Evolutionary conservation across 2,113 vertebrate species (phyloP).

Genomic region (Cyprinodon tularosa): DNA sequence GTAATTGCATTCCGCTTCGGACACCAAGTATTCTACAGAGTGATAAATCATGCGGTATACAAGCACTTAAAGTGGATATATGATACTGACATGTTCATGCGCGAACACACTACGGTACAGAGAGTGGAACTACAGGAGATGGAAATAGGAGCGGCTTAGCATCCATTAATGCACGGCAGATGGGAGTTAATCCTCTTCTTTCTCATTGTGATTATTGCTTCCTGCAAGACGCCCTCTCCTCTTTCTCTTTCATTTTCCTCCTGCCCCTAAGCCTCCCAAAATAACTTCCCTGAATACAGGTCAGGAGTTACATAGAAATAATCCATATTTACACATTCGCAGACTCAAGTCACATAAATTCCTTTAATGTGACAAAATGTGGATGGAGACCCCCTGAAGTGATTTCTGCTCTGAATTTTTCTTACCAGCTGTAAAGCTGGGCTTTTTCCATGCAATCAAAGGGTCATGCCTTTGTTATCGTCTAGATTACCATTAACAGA

Average conservation of each 20-base stretch:
- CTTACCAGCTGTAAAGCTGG: constrained; percentile 29
- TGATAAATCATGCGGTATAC: not conserved
- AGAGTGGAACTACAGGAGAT: constrained; percentile 16
- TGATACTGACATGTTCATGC: constrained; percentile 1
- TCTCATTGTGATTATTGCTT: constrained; percentile 64
- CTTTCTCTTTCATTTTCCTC: constrained; percentile 19
- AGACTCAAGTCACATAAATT: constrained; percentile 53
- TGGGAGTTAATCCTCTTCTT: constrained; percentile 71
- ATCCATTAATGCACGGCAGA: constrained; percentile 68
- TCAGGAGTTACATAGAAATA: constrained; percentile 57
- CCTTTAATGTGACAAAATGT: constrained; percentile 50
- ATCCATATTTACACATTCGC: constrained; percentile 62
- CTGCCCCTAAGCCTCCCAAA: constrained; percentile 54
- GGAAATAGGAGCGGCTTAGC: constrained; percentile 55
- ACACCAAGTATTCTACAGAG: constrained; percentile 21
- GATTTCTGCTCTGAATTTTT: constrained; percentile 21
- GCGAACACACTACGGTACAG: constrained; percentile 6
- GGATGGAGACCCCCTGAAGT: constrained; percentile 45
- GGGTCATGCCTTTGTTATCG: constrained; percentile 15
- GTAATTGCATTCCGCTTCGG: not conserved
- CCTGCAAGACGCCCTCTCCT: constrained; percentile 44
- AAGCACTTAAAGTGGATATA: constrained; percentile 26
- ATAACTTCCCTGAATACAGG: constrained; percentile 68
- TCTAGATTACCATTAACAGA: constrained; percentile 15
- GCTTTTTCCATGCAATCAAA: constrained; percentile 22